Evolutionary conservation across 2,113 vertebrate genomes (phyloP), one percentile per base, ranked within the genome.

Genomic region (Protobothrops mucrosquamatus): DNA sequence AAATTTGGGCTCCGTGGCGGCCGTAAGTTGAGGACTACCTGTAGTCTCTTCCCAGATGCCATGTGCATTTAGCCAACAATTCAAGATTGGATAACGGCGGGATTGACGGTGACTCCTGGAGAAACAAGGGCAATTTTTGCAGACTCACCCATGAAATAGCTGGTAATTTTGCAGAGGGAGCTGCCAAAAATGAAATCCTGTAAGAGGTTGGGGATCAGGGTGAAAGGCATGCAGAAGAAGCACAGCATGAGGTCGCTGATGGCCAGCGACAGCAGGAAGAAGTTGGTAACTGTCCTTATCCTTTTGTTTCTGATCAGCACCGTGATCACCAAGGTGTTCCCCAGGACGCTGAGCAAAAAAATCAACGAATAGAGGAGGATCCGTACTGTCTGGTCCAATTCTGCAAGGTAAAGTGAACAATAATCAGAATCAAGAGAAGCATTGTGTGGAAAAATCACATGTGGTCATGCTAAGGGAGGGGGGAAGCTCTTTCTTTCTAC

Each of bases 221-320:
- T 99, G 98, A 99, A 99, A 0, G 99, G 99, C 98, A 99, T 99
- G 96, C 99, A 99, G 97, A 99, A 98, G 95, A 99, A 96, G 88
- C 99, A 99, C 43, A 99, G 98, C 99, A 99, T 99, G 93, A 99
- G 98, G 96, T 99, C 99, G 0, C 99, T 99, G 97, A 98, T 95
- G 3, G 99, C 98, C 96, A 99, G 97, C 0, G 99, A 99, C 91
- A 99, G 98, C 96, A 99, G 98, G 97, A 99, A 99, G 0, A 98
- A 98, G 96, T 99, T 99, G 94, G 99, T 99, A 95, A 99, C 99
- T 0, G 99, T 99, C 92, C 99, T 97, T 99, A 99, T 99, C 91
- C 98, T 97, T 91, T 98, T 98, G 98, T 99, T 99, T 56, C 99
- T 97, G 94, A 99, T 98, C 96, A 99, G 98, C 85, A 99, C 99